Conservation (phyloP, 2,888 invertebrate species). For the Phania funesta region DNA sequence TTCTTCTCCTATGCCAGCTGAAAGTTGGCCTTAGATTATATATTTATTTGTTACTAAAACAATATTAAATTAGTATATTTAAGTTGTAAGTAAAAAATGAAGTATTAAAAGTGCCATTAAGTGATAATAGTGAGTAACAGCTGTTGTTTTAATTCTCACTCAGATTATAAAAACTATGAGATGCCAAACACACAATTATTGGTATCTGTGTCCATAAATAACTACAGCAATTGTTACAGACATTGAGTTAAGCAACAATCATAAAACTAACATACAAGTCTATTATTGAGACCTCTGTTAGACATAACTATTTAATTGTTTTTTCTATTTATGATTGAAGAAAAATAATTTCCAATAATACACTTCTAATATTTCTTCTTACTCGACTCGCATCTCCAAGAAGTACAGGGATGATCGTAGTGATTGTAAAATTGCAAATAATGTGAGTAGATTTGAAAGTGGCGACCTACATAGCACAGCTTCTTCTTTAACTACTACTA, state of each 20-base stretch:
- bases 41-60: no score
- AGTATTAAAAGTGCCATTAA: no score
- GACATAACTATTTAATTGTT: constrained; percentile 11
- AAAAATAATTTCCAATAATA: constrained; percentile 3
- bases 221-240: neutral
- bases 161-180: no score
- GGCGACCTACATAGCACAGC: neutral
- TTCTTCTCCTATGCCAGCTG: no score
- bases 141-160: no score
- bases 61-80: no score
- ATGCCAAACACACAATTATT: neutral
- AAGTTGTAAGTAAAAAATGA: no score
- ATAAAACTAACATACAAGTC: neutral
- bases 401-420: neutral
- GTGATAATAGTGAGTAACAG: no score
- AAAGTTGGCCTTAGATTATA: no score
- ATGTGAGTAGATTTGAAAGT: neutral
- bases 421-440: neutral
- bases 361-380: neutral
- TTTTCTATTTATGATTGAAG: constrained; percentile 18
- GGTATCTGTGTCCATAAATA: neutral
- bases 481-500: neutral
- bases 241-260: constrained; percentile 18
- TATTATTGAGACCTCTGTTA: neutral
- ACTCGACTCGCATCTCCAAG: neutral